Evolutionary conservation across 2,113 vertebrate species (phyloP), one percentile per base, ranked within the genome.

Genomic region (Anhinga anhinga): DNA sequence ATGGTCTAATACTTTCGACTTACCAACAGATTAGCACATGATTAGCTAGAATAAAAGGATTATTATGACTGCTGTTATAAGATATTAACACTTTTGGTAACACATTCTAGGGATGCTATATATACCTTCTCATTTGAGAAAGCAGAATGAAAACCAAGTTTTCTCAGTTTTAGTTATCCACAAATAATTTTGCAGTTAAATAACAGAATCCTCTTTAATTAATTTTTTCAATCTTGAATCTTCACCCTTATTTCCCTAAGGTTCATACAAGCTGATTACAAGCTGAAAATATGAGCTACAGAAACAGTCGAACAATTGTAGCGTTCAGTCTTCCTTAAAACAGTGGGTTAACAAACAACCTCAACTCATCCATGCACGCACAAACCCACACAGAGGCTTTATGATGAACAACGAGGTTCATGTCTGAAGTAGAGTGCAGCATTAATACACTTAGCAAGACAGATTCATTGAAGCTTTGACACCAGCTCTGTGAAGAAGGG

Each of bases 21-120:
- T 98, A 98, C 97, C 95, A 97, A 96, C 25, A 98, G 98, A 98
- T 98, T 98, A 98, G 97, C 98, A 98, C 98, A 95, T 97, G 96
- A 98, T 98, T 98, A 97, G 74, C 78, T 93, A 74, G 86, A 97
- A 95, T 94, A 97, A 97, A 98, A 97, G 96, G 91, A 97, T 98
- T 98, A 98, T 97, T 98, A 97, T 93, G 96, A 97, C 92, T 97
- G 97, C 96, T 85, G 94, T 95, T 97, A 79, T 90, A 97, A 98
- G 94, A 98, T 97, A 98, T 98, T 98, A 98, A 98, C 98, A 97
- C 97, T 98, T 98, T 96, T 96, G 87, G 72, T 97, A 98, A 97
- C 15, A 67, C 72, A 95, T 97, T 97, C 94, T 93, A 74, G 91
- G 87, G 90, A 96, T 73, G 53, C 34, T 84, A n/a, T 52, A 85